Conservation (phyloP, 2,888 invertebrate genomes). For the Therioaphis trifolii region DNA sequence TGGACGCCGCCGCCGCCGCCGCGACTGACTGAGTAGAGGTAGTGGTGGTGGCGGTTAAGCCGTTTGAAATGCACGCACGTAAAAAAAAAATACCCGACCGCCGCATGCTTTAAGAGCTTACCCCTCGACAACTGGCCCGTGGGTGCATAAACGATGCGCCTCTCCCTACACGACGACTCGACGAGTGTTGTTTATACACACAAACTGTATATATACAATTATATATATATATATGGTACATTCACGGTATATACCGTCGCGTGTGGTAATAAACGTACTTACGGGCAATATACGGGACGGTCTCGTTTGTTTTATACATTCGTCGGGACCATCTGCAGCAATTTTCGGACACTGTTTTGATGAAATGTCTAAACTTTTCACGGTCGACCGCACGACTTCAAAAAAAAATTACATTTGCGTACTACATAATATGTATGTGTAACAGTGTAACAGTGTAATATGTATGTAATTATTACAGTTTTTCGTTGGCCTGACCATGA, state of each 20-base stretch:
- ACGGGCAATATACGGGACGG: neutral
- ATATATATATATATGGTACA: neutral
- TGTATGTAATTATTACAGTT: too few relatives aligned
- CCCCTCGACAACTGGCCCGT: constrained; percentile 49
- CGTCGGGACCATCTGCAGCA: too few relatives aligned
- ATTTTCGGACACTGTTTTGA: too few relatives aligned
- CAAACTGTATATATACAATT: neutral
- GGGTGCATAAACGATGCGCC: constrained; percentile 60
- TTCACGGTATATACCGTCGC: neutral
- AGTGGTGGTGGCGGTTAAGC: constrained; percentile 39
- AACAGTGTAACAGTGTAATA: too few relatives aligned
- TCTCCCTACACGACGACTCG: constrained; percentile 32
- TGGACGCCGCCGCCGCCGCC: too few relatives aligned
- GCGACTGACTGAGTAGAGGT: too few relatives aligned
- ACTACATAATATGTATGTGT: too few relatives aligned
- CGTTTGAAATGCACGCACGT: constrained; percentile 3
- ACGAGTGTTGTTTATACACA: neutral
- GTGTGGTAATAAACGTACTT: neutral
- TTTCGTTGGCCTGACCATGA: too few relatives aligned
- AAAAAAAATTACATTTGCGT: too few relatives aligned
- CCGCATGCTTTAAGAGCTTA: constrained; percentile 42
- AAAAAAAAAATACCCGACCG: neutral
- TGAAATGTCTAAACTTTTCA: too few relatives aligned
- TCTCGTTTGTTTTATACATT: neutral
- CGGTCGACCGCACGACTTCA: too few relatives aligned